Base-by-base conservation (phyloP, 1,140 invertebrate species). In the Gerris buenoi region DNA sequence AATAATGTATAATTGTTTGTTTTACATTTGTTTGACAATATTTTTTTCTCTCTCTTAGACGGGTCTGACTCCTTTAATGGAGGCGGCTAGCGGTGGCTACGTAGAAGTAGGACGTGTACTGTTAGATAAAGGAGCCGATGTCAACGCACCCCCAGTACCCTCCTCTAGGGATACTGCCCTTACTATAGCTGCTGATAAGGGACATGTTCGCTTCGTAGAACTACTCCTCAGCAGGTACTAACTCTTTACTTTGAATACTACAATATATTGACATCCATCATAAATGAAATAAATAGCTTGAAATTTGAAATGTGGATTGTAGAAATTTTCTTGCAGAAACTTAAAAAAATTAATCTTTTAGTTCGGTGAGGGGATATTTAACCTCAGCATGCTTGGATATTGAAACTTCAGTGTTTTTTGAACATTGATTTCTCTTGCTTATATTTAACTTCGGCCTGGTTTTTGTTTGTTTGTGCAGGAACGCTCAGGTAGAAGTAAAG, bases 141-240 rank as follows among this genome's bases (percentile, higher is more conserved):
- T 98, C 0, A 99, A 99, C 80, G 95, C 97, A 13, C 89, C 95
- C 25, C 97, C 97, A 14, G 97, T 99, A 62, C 96, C 96, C 18
- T 96, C 94, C 5, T 97, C 94, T 18, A 81, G 95, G 64, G 97
- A 99, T 78, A 99, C 97, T 15, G 97, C 97, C 5, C 83, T 99
- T 1, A 99, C 97, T 57, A 99, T 99, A 74, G 95, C 96, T 67
- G 96, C 97, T 56, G 97, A 99, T 75, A 99, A 99, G 77, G 97
- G 97, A 0, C 96, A 99, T 79, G 90, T 90, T 73, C 85, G 93
- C 78, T 99, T 98, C 80, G 95, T 98, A 15, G 93, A 97, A 78
- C 81, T 97, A 26, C 77, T 93, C 67, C 72, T 84, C 10, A 76
- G 76, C 15, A 79, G 76, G 81, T 81, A 73, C 68, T 46, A 0